Evolutionary conservation across 2,797 vertebrate species (phyloP).

Genomic region (Hypotaenidia okinawae): DNA sequence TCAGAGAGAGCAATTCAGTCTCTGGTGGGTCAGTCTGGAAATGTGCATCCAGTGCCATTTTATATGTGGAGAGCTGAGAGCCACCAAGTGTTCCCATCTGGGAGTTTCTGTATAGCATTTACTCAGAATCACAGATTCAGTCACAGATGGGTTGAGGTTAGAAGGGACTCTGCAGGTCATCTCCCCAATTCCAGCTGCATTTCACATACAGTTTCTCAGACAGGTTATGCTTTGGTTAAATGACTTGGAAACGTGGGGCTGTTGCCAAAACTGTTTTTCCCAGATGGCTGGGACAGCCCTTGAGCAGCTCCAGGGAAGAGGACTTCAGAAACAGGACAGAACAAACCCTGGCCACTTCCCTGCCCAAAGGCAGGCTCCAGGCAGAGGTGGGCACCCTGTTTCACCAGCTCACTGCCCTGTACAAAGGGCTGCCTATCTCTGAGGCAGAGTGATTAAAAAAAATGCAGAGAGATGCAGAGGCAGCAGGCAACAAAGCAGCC

Average conservation of each 20-base stretch:
- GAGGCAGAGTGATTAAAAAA: background rate
- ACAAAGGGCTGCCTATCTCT: background rate
- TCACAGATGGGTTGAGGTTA: background rate
- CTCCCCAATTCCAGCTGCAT: background rate
- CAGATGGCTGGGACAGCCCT: background rate
- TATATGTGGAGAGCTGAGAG: background rate
- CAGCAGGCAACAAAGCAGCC: slow-evolving; percentile 14
- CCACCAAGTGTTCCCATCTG: background rate
- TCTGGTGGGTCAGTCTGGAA: background rate
- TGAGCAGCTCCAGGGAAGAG: background rate
- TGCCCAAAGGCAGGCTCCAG: background rate
- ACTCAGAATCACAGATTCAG: background rate
- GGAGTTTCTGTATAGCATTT: background rate
- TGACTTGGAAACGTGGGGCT: background rate
- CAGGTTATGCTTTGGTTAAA: background rate
- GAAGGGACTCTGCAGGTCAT: background rate
- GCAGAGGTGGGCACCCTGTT: accelerated
- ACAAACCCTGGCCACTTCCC: background rate
- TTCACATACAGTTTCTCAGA: background rate
- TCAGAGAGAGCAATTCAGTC: background rate
- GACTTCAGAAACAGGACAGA: background rate
- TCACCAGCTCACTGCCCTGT: background rate
- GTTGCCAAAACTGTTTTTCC: background rate
- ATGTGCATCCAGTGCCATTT: background rate
- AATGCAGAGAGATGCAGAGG: background rate